phyloP scores from a whole-genome alignment of 1,140 invertebrate species.

The Hyles vespertilio region DNA sequence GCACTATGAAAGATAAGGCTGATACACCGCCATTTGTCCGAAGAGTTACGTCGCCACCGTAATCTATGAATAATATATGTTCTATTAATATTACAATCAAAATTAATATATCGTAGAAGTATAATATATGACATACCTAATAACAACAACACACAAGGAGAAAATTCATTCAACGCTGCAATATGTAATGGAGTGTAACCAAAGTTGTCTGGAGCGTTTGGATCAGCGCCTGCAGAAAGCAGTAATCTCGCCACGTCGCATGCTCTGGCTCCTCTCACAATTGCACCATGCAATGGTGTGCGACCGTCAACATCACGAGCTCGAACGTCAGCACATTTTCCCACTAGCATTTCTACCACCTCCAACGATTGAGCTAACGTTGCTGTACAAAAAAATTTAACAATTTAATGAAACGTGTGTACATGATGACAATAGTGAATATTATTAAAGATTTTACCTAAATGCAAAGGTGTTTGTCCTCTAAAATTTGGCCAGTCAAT shows the following conservation, averaged over 20 bases:
- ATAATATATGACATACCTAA: slow-evolving; percentile 67
- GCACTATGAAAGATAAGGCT: slow-evolving; percentile 86
- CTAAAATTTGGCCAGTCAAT: slow-evolving; percentile 81
- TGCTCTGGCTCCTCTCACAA: slow-evolving; percentile 84
- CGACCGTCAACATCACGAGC: slow-evolving; percentile 81
- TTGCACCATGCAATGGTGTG: slow-evolving; percentile 86
- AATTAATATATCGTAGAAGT: no score
- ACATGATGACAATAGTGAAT: not conserved
- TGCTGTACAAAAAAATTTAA: slow-evolving; percentile 63
- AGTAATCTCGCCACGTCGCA: slow-evolving; percentile 82
- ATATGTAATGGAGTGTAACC: slow-evolving; percentile 89
- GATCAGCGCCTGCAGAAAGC: slow-evolving; percentile 81
- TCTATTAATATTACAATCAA: no score
- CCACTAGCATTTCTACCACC: slow-evolving; percentile 82
- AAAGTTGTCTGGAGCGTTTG: slow-evolving; percentile 86
- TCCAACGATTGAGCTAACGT: slow-evolving; percentile 85
- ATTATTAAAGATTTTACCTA: slow-evolving; percentile 57
- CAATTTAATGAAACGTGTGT: not conserved
- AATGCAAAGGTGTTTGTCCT: slow-evolving; percentile 86
- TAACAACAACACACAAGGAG: slow-evolving; percentile 84
- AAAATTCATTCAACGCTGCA: slow-evolving; percentile 89
- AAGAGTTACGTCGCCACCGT: slow-evolving; percentile 88
- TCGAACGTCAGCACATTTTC: slow-evolving; percentile 78
- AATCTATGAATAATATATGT: slow-evolving; percentile 57
- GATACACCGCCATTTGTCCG: slow-evolving; percentile 87